Evolutionary conservation across 2,888 invertebrate species (phyloP).

Genomic region (Trichogramma evanescens): DNA sequence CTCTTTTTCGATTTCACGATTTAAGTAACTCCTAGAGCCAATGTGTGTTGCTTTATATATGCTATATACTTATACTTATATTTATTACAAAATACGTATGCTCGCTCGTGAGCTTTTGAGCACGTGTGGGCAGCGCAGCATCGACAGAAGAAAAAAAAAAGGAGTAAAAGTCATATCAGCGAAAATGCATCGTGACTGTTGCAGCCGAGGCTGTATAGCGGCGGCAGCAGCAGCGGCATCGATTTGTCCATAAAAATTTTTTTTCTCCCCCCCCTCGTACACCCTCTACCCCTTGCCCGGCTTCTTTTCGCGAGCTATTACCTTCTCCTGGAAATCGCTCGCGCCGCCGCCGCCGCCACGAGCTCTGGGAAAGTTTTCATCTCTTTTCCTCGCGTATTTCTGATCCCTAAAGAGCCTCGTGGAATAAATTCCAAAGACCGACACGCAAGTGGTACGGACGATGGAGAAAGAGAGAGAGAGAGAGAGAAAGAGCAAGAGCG

Average conservation of each 20-base stretch:
- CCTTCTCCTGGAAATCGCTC: slow-evolving; percentile 28
- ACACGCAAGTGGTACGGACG: slow-evolving; percentile 5
- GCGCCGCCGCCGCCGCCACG: slow-evolving; percentile 25
- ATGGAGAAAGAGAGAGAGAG: slow-evolving; percentile 5
- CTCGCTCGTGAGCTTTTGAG: too few relatives aligned
- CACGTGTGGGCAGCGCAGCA: too few relatives aligned
- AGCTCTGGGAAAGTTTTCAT: slow-evolving; percentile 12
- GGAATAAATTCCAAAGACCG: slow-evolving; percentile 13
- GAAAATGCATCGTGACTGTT: neutral
- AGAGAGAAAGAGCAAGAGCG: slow-evolving; percentile 16
- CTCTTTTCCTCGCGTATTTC: slow-evolving; percentile 4
- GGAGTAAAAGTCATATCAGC: too few relatives aligned
- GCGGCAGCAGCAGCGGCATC: slow-evolving; percentile 22
- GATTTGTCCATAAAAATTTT: slow-evolving; percentile 46
- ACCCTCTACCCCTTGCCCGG: slow-evolving; percentile 30
- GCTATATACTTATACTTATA: too few relatives aligned
- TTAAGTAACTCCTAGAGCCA: too few relatives aligned
- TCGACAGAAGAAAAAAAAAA: too few relatives aligned
- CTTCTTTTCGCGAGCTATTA: slow-evolving; percentile 43
- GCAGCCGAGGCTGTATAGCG: neutral
- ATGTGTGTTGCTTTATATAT: too few relatives aligned
- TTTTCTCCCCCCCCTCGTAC: too few relatives aligned
- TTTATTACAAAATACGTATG: too few relatives aligned
- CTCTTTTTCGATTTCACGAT: neutral
- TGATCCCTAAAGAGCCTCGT: slow-evolving; percentile 10